These are phyloP conservation scores for Dasysyrphus tricinctus DNA, from an alignment of 2,888 invertebrate genomes.

Conservation along the genomic window DNA sequence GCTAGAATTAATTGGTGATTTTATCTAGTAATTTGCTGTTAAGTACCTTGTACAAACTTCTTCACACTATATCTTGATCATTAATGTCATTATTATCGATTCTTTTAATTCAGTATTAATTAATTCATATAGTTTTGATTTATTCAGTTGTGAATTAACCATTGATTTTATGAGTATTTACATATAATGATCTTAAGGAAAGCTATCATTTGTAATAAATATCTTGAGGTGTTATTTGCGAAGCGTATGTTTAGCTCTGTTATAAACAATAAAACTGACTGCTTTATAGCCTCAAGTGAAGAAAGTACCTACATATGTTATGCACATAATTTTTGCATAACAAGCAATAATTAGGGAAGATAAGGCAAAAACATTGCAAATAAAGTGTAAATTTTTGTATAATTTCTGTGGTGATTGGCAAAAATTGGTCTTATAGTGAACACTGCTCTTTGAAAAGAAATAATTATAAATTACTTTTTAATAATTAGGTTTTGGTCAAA, in stretches of 20 bases:
- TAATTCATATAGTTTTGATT: background rate
- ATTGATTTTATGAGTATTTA: background rate
- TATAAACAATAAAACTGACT: no score
- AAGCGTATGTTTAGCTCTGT: background rate
- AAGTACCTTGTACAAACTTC: background rate
- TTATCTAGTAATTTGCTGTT: background rate
- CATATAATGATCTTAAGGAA: background rate
- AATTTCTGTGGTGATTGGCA: no score
- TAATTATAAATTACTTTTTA: no score
- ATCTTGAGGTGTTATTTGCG: background rate
- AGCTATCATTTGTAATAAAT: background rate
- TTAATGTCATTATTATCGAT: slow-evolving; percentile 15
- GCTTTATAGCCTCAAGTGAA: no score
- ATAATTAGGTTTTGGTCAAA: no score
- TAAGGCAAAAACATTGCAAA: no score
- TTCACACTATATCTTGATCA: slow-evolving; percentile 25
- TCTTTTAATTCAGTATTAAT: background rate
- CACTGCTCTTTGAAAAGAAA: no score
- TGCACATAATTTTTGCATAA: no score
- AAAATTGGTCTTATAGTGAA: no score
- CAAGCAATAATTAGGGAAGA: no score
- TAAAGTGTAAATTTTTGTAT: no score
- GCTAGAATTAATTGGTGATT: background rate
- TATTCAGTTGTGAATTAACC: background rate
- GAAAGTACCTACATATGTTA: no score